Conservation (phyloP, 2,888 invertebrate genomes). For the Hofmannophila pseudospretella region DNA sequence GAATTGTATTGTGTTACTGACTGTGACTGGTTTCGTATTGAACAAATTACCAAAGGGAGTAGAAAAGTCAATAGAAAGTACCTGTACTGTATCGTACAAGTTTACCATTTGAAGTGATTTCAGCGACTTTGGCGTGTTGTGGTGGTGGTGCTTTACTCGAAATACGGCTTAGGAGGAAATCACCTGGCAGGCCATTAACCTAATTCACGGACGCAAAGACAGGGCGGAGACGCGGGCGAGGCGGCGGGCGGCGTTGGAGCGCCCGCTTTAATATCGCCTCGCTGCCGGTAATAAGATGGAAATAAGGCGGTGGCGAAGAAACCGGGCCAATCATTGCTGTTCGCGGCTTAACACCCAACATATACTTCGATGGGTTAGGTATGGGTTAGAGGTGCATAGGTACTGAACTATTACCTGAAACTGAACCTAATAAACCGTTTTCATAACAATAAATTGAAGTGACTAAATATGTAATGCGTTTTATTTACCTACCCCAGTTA, state of each 20-base stretch:
- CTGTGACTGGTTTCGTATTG: too few relatives aligned
- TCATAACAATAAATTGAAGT: too few relatives aligned
- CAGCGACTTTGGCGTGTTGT: slow-evolving; percentile 61
- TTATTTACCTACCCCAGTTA: too few relatives aligned
- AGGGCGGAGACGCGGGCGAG: slow-evolving; percentile 68
- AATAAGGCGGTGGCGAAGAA: slow-evolving; percentile 69
- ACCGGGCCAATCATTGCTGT: slow-evolving; percentile 69
- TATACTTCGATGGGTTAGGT: slow-evolving; percentile 28
- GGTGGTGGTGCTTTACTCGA: slow-evolving; percentile 59
- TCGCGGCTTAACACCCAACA: slow-evolving; percentile 56
- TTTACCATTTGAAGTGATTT: slow-evolving; percentile 48
- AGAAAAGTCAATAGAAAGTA: too few relatives aligned
- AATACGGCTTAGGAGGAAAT: slow-evolving; percentile 73
- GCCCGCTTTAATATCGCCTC: slow-evolving; percentile 71
- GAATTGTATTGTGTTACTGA: too few relatives aligned
- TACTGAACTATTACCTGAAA: too few relatives aligned
- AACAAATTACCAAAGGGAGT: too few relatives aligned
- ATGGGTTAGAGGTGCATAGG: too few relatives aligned
- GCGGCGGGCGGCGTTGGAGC: slow-evolving; percentile 34
- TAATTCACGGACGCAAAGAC: slow-evolving; percentile 76
- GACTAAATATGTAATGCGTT: too few relatives aligned
- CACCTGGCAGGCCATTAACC: slow-evolving; percentile 78
- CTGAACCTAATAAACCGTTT: too few relatives aligned
- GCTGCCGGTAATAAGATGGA: slow-evolving; percentile 75
- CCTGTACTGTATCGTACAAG: slow-evolving; percentile 20